Conservation (phyloP, 2,797 vertebrate species). For the Lepilemur ruficaudatus region DNA sequence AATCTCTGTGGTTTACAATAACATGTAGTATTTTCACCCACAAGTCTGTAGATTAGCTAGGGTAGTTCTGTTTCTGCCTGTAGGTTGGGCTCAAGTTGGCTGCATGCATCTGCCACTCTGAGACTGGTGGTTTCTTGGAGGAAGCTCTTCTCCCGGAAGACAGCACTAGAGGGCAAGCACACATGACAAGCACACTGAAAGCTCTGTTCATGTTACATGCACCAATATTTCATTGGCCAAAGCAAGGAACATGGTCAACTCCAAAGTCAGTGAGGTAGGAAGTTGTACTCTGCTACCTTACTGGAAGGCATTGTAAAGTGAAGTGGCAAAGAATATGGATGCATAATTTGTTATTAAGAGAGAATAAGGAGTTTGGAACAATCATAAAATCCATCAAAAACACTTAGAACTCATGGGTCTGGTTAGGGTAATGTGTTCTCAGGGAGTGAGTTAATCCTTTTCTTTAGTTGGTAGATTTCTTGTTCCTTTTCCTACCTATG, state of each 20-base stretch:
- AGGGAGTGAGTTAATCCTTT: not conserved
- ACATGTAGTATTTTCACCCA: not conserved
- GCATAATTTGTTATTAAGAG: not conserved
- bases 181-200: not conserved
- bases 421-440: not conserved
- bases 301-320: not conserved
- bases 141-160: not conserved
- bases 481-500: not conserved
- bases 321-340: not conserved
- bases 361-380: not conserved
- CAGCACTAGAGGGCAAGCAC: not conserved
- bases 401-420: not conserved
- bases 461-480: not conserved
- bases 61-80: not conserved
- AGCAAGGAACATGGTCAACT: not conserved
- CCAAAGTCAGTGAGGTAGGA: not conserved
- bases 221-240: not conserved
- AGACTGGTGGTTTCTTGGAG: not conserved
- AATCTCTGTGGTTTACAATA: not conserved
- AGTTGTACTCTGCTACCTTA: not conserved
- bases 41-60: not conserved
- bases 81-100: not conserved
- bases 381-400: not conserved
- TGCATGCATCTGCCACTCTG: not conserved
- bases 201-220: not conserved